Evolutionary conservation across 1,140 invertebrate genomes (phyloP).

Genomic region (Trachelipus rathkii): DNA sequence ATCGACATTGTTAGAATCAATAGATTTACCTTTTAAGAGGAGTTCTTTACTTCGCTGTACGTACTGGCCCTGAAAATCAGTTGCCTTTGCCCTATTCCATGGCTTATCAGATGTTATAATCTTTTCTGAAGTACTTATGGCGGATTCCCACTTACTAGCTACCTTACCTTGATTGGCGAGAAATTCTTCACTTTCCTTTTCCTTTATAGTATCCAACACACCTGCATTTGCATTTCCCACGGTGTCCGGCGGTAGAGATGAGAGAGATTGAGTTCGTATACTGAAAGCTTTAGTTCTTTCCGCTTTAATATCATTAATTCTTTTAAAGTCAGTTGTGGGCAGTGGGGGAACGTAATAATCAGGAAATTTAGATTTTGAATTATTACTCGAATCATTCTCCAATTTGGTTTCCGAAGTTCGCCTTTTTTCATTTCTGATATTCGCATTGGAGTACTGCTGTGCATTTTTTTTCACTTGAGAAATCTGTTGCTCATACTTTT

Average conservation of each 20-base stretch:
- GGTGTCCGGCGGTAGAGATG: neutral
- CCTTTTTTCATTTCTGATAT: too few relatives aligned
- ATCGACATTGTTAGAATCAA: neutral
- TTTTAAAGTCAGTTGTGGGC: neutral
- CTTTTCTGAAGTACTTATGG: neutral
- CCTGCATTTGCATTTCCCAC: neutral
- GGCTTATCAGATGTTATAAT: neutral
- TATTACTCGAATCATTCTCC: neutral
- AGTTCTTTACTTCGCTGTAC: neutral
- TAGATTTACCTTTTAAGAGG: neutral
- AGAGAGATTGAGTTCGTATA: neutral
- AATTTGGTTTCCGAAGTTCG: too few relatives aligned
- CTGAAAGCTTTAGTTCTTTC: slow-evolving; percentile 5
- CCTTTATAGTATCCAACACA: neutral
- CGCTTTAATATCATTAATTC: neutral
- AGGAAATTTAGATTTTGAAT: neutral
- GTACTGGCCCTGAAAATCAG: neutral
- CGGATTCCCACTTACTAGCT: neutral
- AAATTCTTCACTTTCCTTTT: neutral
- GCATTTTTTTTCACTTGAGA: too few relatives aligned
- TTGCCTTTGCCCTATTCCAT: neutral
- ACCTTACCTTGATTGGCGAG: slow-evolving; percentile 5
- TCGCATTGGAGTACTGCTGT: too few relatives aligned
- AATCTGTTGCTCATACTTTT: slow-evolving; percentile 12
- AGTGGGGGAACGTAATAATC: neutral